Evolutionary conservation across 2,113 vertebrate species (phyloP).

Genomic region (Oxyruncus cristatus): DNA sequence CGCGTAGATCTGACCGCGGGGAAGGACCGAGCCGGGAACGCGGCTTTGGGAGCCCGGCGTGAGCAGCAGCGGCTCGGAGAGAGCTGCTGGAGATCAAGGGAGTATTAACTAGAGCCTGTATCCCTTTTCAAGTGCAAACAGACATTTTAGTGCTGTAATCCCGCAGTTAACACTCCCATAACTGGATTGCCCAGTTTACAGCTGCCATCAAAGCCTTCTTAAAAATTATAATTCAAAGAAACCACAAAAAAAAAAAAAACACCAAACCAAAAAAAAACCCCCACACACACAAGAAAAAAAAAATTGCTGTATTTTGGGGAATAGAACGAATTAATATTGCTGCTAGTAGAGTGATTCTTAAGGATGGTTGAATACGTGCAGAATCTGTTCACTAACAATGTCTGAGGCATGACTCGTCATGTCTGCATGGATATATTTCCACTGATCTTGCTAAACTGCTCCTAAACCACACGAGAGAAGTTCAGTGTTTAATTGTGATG

Average conservation of each 20-base stretch:
- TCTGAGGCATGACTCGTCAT: background rate
- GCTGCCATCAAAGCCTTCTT: background rate
- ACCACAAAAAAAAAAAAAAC: background rate
- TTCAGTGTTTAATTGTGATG: background rate
- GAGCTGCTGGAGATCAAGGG: background rate
- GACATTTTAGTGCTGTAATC: background rate
- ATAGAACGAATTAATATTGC: background rate
- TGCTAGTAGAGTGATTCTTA: background rate
- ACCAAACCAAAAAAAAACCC: background rate
- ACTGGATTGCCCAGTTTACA: background rate
- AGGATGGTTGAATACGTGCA: background rate
- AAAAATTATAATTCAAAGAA: background rate
- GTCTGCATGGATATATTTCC: background rate
- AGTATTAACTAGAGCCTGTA: background rate
- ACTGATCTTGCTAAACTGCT: background rate
- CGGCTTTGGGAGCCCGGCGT: fast-evolving
- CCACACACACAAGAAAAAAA: background rate
- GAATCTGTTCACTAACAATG: background rate
- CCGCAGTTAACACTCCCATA: background rate
- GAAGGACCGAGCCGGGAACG: background rate
- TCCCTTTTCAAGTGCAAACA: no score
- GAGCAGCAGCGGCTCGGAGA: background rate
- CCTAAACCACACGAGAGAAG: background rate
- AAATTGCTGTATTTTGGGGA: background rate
- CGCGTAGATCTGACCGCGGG: background rate